Evolutionary conservation across 2,888 invertebrate species (phyloP), one percentile per base, ranked within the genome.

Genomic region (Zhengitettix transpicula): DNA sequence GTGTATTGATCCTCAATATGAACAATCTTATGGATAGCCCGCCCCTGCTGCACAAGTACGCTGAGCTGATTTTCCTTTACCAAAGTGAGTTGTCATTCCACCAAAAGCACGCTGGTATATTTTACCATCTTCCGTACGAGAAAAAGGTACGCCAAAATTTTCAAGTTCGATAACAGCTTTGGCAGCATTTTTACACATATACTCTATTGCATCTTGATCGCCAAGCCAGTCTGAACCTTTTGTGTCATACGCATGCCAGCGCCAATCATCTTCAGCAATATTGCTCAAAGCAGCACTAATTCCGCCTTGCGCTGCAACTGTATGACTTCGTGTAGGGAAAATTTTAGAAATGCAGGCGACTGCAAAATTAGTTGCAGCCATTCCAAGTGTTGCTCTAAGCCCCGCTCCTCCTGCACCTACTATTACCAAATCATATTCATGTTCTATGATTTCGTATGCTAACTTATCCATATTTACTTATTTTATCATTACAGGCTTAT

Each of bases 351-450:
- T 73, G 54, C 85, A 84, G 10, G 87, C 87, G 8, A 85, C 85
- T 67, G 82, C 82, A 69, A 85, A 85, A 16, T 86, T 86, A 67
- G 82, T 79, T 66, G 81, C 79, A 1, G 84, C 83, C 47, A 87
- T 73, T 55, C 86, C 85, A 70, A 84, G 83, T 1, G 87, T 84
- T 11, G 86, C 85, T 59, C 87, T 75, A 10, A 87, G 75, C 28
- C 87, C 87, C 47, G 86, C 85, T 28, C 87, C 87, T 60, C 87
- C 87, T 53, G 85, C 87, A 51, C 87, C 87, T 58, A 87, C 84
- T 12, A 87, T 83, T 47, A 87, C 81, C 12, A 84, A 85, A 75
- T 88, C 87, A 68, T 78, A 82, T 10, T 75, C 74, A 67, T 84
- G 83, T 68, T 84, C 82, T 55, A 81, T 72, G 12, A 83, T 16